Evolutionary conservation across 1,140 invertebrate species (phyloP).

Genomic region (Lasioglossum baleicum): DNA sequence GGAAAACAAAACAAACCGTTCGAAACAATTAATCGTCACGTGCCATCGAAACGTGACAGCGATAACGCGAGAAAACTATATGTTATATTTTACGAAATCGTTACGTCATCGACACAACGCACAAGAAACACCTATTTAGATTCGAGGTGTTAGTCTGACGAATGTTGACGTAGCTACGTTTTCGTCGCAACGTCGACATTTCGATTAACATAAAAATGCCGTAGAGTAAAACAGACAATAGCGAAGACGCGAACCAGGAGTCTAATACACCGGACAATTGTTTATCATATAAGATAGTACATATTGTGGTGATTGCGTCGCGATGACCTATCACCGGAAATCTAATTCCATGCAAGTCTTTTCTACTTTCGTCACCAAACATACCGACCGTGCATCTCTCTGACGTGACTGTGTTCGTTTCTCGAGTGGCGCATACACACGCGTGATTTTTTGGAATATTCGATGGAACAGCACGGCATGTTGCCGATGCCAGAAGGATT

Average conservation of each 20-base stretch:
- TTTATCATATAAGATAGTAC: conserved; percentile 20
- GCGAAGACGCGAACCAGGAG: background rate
- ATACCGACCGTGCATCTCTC: conserved; percentile 1
- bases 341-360: conserved; percentile 4
- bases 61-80: conserved; percentile 44
- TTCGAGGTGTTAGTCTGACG: background rate
- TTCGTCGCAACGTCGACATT: background rate
- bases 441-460: background rate
- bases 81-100: background rate
- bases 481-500: conserved; percentile 15
- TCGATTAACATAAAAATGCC: conserved; percentile 19
- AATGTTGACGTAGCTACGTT: conserved; percentile 6
- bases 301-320: background rate
- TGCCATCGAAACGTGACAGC: conserved; percentile 36
- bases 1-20: background rate
- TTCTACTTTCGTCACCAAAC: background rate
- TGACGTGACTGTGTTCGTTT: background rate
- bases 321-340: background rate
- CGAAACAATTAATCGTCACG: conserved; percentile 29
- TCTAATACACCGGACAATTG: background rate
- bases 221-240: background rate
- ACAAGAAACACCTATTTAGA: too few species aligned
- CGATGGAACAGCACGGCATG: background rate
- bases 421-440: background rate
- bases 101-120: too few species aligned